These are phyloP conservation scores for Colius striatus DNA, from an alignment of 2,113 vertebrate species.

Conservation along the genomic window DNA sequence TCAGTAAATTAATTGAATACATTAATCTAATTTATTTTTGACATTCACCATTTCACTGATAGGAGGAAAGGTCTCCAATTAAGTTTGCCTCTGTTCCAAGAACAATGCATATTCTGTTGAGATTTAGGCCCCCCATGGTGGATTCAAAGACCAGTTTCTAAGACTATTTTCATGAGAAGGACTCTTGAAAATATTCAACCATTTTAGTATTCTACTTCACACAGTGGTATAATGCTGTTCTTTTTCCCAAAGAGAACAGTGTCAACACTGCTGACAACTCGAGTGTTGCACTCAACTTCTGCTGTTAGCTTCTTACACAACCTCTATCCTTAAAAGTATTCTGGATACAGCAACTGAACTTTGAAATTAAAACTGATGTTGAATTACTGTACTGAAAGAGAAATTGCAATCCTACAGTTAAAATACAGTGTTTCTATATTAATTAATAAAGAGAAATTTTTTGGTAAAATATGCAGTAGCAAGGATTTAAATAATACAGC, in stretches of 20 bases:
- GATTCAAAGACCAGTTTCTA: neutral
- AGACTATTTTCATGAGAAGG: neutral
- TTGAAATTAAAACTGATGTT: neutral
- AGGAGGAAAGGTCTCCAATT: neutral
- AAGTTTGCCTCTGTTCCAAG: neutral
- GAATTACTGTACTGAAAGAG: neutral
- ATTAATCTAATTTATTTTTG: neutral
- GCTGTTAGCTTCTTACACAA: neutral
- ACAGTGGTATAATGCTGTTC: neutral
- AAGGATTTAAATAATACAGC: neutral
- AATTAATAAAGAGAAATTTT: neutral
- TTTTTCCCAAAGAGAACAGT: neutral
- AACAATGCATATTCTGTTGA: neutral
- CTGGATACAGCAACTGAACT: neutral
- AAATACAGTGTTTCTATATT: neutral
- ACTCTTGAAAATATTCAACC: neutral
- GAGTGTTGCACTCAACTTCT: neutral
- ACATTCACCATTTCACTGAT: neutral
- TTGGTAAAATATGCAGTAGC: neutral
- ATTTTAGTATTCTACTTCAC: neutral
- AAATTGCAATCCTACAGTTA: neutral
- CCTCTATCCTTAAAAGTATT: neutral
- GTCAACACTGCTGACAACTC: neutral
- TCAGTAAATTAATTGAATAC: neutral
- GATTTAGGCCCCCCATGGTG: neutral